phyloP scores from a whole-genome alignment of 2,888 invertebrate genomes.

The Eupithecia tripunctaria region DNA sequence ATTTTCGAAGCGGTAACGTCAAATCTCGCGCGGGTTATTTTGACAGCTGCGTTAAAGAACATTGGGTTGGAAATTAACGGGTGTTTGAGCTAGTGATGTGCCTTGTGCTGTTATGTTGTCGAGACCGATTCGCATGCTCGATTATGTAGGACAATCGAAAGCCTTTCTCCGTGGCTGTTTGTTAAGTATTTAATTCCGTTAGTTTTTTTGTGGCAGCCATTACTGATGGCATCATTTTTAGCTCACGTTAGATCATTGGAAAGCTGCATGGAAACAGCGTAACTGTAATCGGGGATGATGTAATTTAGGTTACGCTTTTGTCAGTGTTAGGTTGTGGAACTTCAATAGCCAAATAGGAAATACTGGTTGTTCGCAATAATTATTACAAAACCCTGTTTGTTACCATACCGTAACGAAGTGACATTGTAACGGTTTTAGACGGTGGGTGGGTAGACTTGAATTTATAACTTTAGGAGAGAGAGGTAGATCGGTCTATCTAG shows the following conservation, averaged over 20 bases:
- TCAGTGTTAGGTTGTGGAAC: conserved; percentile 25
- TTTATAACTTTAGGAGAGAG: background rate
- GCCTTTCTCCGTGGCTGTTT: conserved; percentile 81
- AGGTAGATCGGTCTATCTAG: no score
- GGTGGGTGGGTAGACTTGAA: background rate
- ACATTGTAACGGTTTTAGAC: conserved; percentile 4
- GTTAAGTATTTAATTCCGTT: conserved; percentile 83
- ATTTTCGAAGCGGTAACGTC: conserved; percentile 56
- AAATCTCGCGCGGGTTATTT: conserved; percentile 64
- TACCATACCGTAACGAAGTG: background rate
- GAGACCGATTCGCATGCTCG: conserved; percentile 76
- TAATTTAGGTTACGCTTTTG: conserved; percentile 62
- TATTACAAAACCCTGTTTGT: background rate
- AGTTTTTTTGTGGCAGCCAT: conserved; percentile 83
- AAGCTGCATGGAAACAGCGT: conserved; percentile 76
- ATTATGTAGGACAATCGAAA: conserved; percentile 84
- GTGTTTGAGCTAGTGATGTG: conserved; percentile 65
- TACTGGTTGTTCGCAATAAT: background rate
- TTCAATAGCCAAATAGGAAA: background rate
- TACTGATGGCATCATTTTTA: conserved; percentile 82
- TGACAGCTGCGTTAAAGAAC: conserved; percentile 58
- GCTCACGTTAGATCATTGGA: conserved; percentile 84
- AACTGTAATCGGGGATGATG: conserved; percentile 79
- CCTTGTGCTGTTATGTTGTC: conserved; percentile 66
- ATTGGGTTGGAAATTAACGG: conserved; percentile 57